Evolutionary conservation across 2,113 vertebrate genomes (phyloP), one percentile per base, ranked within the genome.

Genomic region (Columbina picui): DNA sequence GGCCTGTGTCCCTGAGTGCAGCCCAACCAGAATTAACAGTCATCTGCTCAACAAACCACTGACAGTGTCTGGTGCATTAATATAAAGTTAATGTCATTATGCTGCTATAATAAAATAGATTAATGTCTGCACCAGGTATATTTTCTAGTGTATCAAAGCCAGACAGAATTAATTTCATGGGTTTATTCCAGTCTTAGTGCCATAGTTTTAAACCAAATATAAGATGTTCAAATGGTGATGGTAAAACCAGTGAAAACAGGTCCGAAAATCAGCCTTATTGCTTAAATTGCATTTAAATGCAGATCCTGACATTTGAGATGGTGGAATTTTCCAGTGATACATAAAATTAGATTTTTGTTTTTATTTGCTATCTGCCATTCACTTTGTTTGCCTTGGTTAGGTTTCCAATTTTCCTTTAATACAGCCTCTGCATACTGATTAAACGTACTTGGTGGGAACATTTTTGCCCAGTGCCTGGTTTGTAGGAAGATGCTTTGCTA

Each of bases 381-480:
- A 68, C 84, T 90, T 75, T 93, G 79, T 96, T 96, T 96, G 56
- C 79, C 61, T 96, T 91, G 84, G 90, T 96, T 92, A 84, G 85
- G 74, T 91, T 97, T 96, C 91, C 80, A 83, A 3, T 88, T 92
- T 96, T 90, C 71, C 32, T 76, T 89, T 87, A 36, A 39, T 18
- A 76, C 50, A 65, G 49, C 56, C 75, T 76, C 67, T 74, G 38
- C 59, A 34, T 11, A 22, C 88, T 94, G 81, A 55, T 96, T 74
- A 69, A 90, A 80, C 39, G 17, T 30, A 30, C 32, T 85, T 56
- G 71, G 67, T 93, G 91, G 84, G 91, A 94, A 89, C 38, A 39
- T 87, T 95, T 41, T 90, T 89, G 23, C 30, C 67, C 0, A 0
- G 26, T 76, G 86, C 56, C 43, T 12, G 13, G 16, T 67, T 47